These are phyloP conservation scores for Morone chrysops DNA, from an alignment of 2,113 vertebrate genomes.

Conservation along the genomic window DNA sequence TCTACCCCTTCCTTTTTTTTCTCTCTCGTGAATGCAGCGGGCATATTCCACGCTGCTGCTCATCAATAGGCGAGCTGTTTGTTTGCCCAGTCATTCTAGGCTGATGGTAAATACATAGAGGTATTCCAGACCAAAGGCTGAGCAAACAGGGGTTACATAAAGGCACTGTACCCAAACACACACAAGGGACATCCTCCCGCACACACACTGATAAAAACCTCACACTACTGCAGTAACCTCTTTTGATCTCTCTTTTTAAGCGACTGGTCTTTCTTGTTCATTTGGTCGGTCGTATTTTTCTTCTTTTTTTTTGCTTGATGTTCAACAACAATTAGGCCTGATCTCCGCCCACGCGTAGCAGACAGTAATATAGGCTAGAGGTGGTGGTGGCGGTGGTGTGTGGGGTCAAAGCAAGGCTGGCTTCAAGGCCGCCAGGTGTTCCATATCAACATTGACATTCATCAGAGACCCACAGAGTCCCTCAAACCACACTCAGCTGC, in stretches of 20 bases:
- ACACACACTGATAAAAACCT: conserved; percentile 11
- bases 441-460: conserved; percentile 72
- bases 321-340: conserved; percentile 54
- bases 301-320: conserved; percentile 44
- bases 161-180: conserved; percentile 71
- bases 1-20: conserved; percentile 37
- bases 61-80: conserved; percentile 84
- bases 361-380: conserved; percentile 2
- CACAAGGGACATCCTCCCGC: conserved; percentile 26
- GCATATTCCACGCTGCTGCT: conserved; percentile 78
- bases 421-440: conserved; percentile 79
- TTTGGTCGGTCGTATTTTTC: conserved; percentile 8
- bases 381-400: conserved; percentile 25
- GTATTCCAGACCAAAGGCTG: conserved; percentile 75
- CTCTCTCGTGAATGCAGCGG: conserved; percentile 71
- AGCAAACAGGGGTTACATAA: conserved; percentile 83
- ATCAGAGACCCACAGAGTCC: conserved; percentile 63
- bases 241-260: conserved; percentile 21
- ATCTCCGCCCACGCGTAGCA: conserved; percentile 38
- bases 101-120: conserved; percentile 79
- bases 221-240: not conserved
- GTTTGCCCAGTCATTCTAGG: conserved; percentile 83
- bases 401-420: conserved; percentile 52
- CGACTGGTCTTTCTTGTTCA: conserved; percentile 51
- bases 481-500: conserved; percentile 36